Evolutionary conservation across 2,113 vertebrate genomes (phyloP), one percentile per base, ranked within the genome.

Genomic region (Erythrocercus mccallii): DNA sequence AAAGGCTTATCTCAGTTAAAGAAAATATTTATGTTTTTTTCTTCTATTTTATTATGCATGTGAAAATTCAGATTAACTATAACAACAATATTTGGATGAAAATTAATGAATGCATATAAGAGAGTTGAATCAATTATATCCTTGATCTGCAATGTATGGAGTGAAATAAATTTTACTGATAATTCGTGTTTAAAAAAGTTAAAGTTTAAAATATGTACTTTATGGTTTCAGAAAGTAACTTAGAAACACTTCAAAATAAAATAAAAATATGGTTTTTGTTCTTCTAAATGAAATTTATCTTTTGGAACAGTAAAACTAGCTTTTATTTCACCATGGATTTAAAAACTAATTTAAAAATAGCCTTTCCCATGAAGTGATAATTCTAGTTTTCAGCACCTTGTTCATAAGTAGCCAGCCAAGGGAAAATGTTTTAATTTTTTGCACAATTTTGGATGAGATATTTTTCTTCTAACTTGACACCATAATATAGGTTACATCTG

Each of bases 301-400:
- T 76, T 71, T 68, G 12, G 58, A 83, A 72, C 28, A 69, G 28
- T 64, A 90, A 86, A 76, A 65, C 16, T 68, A 76, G 16, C 5
- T 82, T 90, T 81, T 51, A 61, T 85, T 95, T 91, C 47, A 83
- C 17, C 35, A 31, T n/a, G 16, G 30, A 71, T 71, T 88, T 88
- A 81, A 47, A 95, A 77, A 64, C 11, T 74, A 44, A 38, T 81
- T 88, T 73, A 23, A 81, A 90, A 83, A 62, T n/a, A 71, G 0
- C 38, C 38, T 82, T 30, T 78, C 8, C 28, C 37, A 74, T 33
- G 44, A 92, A 86, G n/a, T 51, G 64, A 71, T 94, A 92, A 93
- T 94, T 93, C 51, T 66, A 2, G 47, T 92, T 95, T 88, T 96
- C 91, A 97, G 6, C 80, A 48, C 88, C 51, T 76, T 72, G 18